Conservation (phyloP, 2,797 vertebrate genomes). For the Hemitrygon akajei region DNA sequence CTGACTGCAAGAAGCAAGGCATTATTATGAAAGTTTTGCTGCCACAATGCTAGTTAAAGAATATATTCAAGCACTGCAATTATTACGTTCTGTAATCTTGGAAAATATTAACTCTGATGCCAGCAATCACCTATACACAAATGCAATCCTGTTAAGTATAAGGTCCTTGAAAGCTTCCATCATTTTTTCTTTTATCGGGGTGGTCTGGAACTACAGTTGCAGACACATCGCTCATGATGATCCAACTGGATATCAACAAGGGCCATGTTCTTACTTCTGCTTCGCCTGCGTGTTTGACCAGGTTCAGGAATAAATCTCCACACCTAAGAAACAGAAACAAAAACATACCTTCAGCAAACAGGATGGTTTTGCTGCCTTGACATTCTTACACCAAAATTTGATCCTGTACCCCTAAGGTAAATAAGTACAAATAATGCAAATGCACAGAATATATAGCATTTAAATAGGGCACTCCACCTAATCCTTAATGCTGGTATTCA, state of each 20-base stretch:
- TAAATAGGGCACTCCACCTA: background rate
- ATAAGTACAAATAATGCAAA: background rate
- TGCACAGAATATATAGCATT: background rate
- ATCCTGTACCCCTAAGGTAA: background rate
- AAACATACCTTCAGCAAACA: background rate
- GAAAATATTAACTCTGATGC: constrained; percentile 48
- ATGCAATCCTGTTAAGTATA: constrained; percentile 43
- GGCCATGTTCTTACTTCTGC: constrained; percentile 66
- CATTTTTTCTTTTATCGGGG: constrained; percentile 68
- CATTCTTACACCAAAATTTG: background rate
- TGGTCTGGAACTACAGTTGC: constrained; percentile 76
- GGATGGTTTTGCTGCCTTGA: background rate
- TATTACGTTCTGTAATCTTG: constrained; percentile 50
- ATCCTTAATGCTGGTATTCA: background rate
- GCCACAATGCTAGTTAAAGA: constrained; percentile 48
- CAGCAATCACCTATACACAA: constrained; percentile 38
- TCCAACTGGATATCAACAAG: constrained; percentile 84
- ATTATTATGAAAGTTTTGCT: constrained; percentile 44
- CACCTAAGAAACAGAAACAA: constrained; percentile 60
- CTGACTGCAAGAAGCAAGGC: constrained; percentile 37
- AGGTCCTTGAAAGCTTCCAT: constrained; percentile 41
- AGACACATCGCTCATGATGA: constrained; percentile 89
- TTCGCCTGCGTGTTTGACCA: constrained; percentile 56
- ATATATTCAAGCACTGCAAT: constrained; percentile 46
- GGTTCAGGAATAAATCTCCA: constrained; percentile 77